Percentiles rank a stretch among this genome's conserved stretches.
These are phyloP conservation scores for Brachycybe producta DNA, from an alignment of 2,888 invertebrate species.

Conservation along the genomic window DNA sequence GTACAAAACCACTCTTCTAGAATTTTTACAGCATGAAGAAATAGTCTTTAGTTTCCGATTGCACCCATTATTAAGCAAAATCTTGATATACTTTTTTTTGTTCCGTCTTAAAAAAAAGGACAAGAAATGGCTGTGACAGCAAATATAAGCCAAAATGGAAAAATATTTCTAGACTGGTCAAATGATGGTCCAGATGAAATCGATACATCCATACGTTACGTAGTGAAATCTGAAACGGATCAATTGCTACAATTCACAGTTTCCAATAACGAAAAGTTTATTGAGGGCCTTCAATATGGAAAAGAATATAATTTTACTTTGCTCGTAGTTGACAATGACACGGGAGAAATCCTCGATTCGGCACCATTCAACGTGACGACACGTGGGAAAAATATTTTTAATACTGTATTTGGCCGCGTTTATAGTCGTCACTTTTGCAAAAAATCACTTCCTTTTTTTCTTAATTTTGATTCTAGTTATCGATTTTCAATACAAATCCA, in stretches of 20 bases:
- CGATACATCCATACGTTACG: not conserved
- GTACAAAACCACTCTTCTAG: no score
- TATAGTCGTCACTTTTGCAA: not conserved
- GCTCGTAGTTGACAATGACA: constrained; percentile 7
- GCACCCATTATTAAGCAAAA: no score
- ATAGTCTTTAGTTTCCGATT: no score
- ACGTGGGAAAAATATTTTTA: not conserved
- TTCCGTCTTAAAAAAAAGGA: no score
- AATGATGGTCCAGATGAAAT: not conserved
- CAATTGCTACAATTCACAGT: no score
- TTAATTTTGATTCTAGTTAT: no score
- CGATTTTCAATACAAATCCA: no score
- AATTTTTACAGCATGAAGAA: no score
- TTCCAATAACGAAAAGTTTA: not conserved
- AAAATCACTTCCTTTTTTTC: no score
- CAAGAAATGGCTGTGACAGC: not conserved
- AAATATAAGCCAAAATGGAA: constrained; percentile 3
- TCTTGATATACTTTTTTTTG: no score
- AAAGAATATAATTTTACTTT: constrained; percentile 6
- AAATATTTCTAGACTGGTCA: constrained; percentile 9
- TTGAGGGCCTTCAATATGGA: constrained; percentile 5
- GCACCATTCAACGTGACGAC: constrained; percentile 4
- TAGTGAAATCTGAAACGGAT: not conserved
- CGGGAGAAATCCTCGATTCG: not conserved
- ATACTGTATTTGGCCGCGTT: not conserved